Evolutionary conservation across 2,113 vertebrate species (phyloP).

Genomic region (Rhynchomys soricoides): DNA sequence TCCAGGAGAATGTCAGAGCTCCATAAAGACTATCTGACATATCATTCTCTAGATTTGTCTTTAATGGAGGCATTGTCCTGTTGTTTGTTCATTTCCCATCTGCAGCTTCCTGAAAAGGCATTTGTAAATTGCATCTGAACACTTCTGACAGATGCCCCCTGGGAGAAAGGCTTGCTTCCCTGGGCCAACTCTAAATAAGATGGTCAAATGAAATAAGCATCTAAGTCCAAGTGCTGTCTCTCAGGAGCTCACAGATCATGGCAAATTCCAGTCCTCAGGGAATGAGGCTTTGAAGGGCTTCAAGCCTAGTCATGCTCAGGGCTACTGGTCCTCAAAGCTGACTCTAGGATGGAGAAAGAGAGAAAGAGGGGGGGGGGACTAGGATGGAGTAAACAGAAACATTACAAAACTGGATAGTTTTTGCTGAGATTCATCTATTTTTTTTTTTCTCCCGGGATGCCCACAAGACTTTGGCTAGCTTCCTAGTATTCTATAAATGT

Average conservation of each 20-base stretch:
- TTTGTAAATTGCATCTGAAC: neutral
- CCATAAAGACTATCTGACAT: neutral
- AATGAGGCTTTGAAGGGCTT: no score
- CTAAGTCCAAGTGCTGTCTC: neutral
- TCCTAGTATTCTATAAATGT: neutral
- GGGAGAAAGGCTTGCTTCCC: neutral
- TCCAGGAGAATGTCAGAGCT: neutral
- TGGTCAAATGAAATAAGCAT: neutral
- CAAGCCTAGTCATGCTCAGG: neutral
- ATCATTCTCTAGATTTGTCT: neutral
- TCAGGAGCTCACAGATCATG: neutral
- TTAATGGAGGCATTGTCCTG: no score
- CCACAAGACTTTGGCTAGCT: neutral
- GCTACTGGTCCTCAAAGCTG: neutral
- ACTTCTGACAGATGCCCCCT: neutral
- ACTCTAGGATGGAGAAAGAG: neutral
- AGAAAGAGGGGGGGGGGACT: accelerated
- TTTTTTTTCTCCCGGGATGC: neutral
- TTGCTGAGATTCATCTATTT: neutral
- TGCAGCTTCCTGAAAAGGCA: neutral
- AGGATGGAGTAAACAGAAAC: accelerated
- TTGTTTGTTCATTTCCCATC: neutral
- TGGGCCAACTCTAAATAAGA: neutral
- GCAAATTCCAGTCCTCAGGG: neutral
- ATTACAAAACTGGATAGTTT: no score